These are phyloP conservation scores for Yoshiicerus persimilis DNA, from an alignment of 1,140 invertebrate genomes.

Conservation along the genomic window DNA sequence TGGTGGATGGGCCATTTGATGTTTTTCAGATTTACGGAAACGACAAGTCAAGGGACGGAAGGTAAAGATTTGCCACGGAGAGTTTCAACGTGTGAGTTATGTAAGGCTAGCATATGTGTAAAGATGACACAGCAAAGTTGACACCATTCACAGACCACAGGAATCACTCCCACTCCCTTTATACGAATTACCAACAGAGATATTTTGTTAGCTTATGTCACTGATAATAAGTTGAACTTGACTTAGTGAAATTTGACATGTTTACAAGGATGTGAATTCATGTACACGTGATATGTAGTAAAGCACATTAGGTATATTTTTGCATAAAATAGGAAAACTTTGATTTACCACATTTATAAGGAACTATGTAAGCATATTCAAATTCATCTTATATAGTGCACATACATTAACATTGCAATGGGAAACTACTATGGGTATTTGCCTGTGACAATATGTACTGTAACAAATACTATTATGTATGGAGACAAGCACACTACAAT, in stretches of 20 bases:
- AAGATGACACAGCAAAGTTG: not conserved
- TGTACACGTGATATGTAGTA: too few relatives aligned
- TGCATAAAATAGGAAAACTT: too few relatives aligned
- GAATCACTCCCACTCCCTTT: constrained; percentile 21
- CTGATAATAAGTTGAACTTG: not conserved
- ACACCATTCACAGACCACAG: not conserved
- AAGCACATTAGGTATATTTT: too few relatives aligned
- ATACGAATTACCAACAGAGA: not conserved
- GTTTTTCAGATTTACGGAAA: not conserved
- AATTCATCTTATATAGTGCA: too few relatives aligned
- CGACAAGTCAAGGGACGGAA: not conserved
- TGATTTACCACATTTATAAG: too few relatives aligned
- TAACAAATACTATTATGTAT: too few relatives aligned
- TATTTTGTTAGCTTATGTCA: not conserved
- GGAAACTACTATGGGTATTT: not conserved
- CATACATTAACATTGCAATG: too few relatives aligned
- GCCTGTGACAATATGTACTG: not conserved
- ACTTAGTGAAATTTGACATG: not conserved
- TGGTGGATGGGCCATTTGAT: too few relatives aligned
- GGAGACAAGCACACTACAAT: not conserved
- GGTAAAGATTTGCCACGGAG: not conserved
- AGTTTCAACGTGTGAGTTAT: not conserved
- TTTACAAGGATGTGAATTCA: not conserved
- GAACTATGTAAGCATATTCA: too few relatives aligned
- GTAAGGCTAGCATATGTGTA: not conserved